A percentile compares a stretch with the other conserved stretches of the same genome.
phyloP scores from a whole-genome alignment of 2,888 invertebrate species.

The Rhagonycha lutea region DNA sequence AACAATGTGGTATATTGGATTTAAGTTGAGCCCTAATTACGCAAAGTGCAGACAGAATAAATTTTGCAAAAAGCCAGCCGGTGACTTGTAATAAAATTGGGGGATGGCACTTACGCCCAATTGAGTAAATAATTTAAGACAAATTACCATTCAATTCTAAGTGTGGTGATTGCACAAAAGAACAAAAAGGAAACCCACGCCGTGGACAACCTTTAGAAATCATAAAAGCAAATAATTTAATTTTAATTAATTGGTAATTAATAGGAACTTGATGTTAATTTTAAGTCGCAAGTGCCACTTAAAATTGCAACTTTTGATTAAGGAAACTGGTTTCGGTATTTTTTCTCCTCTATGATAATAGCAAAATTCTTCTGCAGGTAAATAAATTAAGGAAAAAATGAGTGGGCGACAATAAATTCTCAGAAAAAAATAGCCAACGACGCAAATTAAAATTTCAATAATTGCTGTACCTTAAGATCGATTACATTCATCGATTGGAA shows the following conservation, averaged over 20 bases:
- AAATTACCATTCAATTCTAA: background rate
- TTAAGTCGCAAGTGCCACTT: background rate
- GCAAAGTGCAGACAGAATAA: background rate
- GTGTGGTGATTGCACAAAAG: background rate
- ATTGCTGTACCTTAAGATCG: background rate
- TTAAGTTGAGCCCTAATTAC: background rate
- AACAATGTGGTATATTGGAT: background rate
- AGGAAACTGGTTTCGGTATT: background rate
- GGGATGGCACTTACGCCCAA: background rate
- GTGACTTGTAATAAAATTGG: background rate
- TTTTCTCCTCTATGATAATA: background rate
- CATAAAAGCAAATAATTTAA: background rate
- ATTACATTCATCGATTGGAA: background rate
- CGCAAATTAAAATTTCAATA: background rate
- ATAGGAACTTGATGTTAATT: background rate
- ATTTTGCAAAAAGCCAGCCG: background rate
- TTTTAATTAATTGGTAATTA: background rate
- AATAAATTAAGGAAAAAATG: background rate
- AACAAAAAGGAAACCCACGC: background rate
- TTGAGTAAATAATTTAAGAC: background rate
- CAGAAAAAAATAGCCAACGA: background rate
- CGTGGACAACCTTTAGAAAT: background rate
- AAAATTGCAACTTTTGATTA: background rate
- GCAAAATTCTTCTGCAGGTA: background rate
- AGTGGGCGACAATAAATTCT: background rate